Evolutionary conservation across 2,113 vertebrate genomes (phyloP).

Genomic region (Lamprologus lemairii): DNA sequence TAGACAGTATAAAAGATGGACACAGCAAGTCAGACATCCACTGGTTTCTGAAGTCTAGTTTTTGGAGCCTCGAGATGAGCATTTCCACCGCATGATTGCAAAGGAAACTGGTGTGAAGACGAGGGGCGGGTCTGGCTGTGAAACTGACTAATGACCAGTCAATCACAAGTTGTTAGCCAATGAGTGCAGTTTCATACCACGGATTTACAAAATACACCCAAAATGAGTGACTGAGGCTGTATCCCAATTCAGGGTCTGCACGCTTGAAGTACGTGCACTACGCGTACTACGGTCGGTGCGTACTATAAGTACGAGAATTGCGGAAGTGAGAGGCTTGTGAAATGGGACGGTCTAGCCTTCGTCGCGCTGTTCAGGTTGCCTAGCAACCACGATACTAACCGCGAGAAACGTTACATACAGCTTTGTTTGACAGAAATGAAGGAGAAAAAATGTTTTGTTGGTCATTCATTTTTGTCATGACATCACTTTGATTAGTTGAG

Average conservation of each 20-base stretch:
- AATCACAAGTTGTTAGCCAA: background rate
- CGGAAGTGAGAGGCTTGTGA: too few species aligned
- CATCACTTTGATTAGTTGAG: too few species aligned
- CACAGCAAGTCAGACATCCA: background rate
- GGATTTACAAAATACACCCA: background rate
- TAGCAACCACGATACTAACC: too few species aligned
- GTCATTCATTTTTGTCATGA: too few species aligned
- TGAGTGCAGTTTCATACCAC: background rate
- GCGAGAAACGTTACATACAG: too few species aligned
- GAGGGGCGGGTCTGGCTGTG: background rate
- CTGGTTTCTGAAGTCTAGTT: background rate
- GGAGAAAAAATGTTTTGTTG: too few species aligned
- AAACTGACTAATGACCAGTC: background rate
- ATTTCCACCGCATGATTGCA: background rate
- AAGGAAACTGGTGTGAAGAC: background rate
- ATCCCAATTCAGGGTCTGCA: too few species aligned
- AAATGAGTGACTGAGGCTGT: background rate
- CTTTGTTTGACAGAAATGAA: too few species aligned
- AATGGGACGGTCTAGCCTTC: fast-evolving
- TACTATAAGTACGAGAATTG: too few species aligned
- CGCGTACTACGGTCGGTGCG: fast-evolving
- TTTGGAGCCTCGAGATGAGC: background rate
- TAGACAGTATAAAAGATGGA: background rate
- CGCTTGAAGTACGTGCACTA: too few species aligned
- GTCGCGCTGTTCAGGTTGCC: too few species aligned